Evolutionary conservation across 2,797 vertebrate species (phyloP), one percentile per base, ranked within the genome.

Genomic region (Arremon brunneinucha): DNA sequence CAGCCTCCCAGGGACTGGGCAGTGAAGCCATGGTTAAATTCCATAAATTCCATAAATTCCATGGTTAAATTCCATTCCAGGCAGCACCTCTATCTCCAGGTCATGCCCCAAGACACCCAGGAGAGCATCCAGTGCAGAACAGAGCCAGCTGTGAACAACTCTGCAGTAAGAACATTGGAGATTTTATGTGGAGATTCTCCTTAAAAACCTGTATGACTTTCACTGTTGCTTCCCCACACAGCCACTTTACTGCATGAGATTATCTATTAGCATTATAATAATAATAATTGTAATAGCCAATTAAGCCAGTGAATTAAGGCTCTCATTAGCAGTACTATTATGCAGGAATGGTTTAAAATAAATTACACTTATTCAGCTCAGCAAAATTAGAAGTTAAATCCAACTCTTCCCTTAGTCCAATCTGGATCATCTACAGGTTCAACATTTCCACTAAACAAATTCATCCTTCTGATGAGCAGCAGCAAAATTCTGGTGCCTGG

Each of bases 51-150:
- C n/a, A n/a, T n/a, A n/a, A n/a, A n/a, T n/a, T n/a, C 8, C 37
- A 2, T 21, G 13, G 24, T 10, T 27, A 87, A 59, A 81, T 39
- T 34, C 15, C 22, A 71, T 28, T 30, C 4, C 3, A 87, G 14
- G 8, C 13, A 68, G 49, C 7, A 52, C 6, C 6, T 20, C 0
- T 0, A 37, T 37, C 37, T 69, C 64, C 1, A 1, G 23, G 28
- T 67, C 16, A 39, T 26, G 12, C 3, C 32, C 12, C 20, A 50
- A 23, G 37, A 53, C 9, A 32, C 5, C 3, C 27, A 20, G 18
- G 44, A 44, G 34, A 70, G 4, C 5, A 20, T 5, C 35, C 24
- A 24, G 23, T 14, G 39, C 11, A 32, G 74, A 84, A 32, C 15
- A 68, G 24, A 75, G 3, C 2, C 3, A 2, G 2, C 7, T 35